Evolutionary conservation across 2,113 vertebrate genomes (phyloP), one percentile per base, ranked within the genome.

Genomic region (Cololabis saira): DNA sequence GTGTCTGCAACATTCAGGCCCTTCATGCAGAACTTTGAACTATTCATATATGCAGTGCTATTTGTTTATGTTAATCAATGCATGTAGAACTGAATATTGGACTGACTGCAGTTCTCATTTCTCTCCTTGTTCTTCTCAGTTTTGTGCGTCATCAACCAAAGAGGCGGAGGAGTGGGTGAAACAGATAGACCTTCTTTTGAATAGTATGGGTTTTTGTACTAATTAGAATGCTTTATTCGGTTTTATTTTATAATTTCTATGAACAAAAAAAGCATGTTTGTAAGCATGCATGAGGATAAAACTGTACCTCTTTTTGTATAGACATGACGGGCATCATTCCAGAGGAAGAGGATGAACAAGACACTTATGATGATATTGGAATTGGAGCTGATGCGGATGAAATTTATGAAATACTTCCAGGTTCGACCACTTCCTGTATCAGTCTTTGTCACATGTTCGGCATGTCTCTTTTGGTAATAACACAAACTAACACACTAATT

Each of bases 121-220:
- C 73, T 56, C 59, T 65, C 56, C 64, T 58, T 61, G 66, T 71
- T 80, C 68, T 47, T 81, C 53, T n/a, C 76, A 99, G 98, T 99
- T 99, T 90, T 93, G 96, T 91, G 98, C 97, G 76, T 90, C 95
- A 79, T 94, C 95, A 60, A 89, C 81, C 70, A 95, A 93, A 87
- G 98, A 99, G 85, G 96, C 96, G 0, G 94, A 96, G 61, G 95
- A 98, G 82, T 99, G 98, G 98, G 94, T 99, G 68, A 95, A 97
- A 83, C 93, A 95, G 83, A 93, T 98, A 69, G 92, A 92, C 89
- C 96, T 97, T 90, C 91, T 97, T 57, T 90, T 98, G 77, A 96
- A 84, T 96, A 96, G 97, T 98, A 91, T 93, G 91, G 18, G 33
- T 45, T 15, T 33, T 73, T 71, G 53, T 17, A 12, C 15, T 47